phyloP scores from a whole-genome alignment of 2,888 invertebrate genomes.

The Lingula anatina region DNA sequence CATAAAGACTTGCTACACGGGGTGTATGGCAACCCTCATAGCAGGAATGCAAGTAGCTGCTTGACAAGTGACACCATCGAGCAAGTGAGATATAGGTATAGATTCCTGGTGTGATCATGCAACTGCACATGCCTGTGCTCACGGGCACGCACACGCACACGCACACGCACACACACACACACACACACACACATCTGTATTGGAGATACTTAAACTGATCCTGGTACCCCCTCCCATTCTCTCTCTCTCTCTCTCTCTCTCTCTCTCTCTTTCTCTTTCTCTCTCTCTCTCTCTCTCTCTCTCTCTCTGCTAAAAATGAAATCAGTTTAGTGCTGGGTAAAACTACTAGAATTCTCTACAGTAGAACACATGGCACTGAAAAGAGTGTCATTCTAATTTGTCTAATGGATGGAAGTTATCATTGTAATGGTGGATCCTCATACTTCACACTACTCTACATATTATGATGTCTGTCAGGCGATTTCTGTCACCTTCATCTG shows the following conservation, averaged over 20 bases:
- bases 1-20: conserved; percentile 65
- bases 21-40: conserved; percentile 88
- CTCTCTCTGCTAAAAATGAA: no score
- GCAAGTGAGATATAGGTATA: conserved; percentile 70
- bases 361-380: no score
- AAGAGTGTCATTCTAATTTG: no score
- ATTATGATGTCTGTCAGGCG: no score
- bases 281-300: conserved; percentile 1
- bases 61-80: conserved; percentile 79
- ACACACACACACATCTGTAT: not conserved
- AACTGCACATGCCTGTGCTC: not conserved
- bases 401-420: no score
- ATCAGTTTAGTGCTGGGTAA: no score
- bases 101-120: not conserved
- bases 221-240: not conserved
- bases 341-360: no score
- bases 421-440: no score
- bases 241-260: not conserved
- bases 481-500: no score
- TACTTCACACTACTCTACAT: no score
- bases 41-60: conserved; percentile 66
- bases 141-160: not conserved
- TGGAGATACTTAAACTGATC: not conserved
- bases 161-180: not conserved
- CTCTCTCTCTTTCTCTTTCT: conserved; percentile 1